Base-by-base conservation (phyloP, 2,888 invertebrate genomes). In the Cerastoderma edule region DNA sequence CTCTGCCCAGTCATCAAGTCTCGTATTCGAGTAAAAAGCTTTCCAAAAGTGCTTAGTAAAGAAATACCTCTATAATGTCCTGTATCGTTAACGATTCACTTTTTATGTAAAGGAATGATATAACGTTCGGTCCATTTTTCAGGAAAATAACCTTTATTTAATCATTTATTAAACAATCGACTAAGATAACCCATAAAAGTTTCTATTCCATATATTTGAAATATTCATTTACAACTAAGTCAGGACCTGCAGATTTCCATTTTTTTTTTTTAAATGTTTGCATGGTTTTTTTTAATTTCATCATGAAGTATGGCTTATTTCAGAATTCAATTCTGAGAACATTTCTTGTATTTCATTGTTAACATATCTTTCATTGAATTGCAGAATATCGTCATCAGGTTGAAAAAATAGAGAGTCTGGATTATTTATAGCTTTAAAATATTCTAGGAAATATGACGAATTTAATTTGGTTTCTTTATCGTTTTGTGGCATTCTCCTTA, bases 161-260 rank as follows among this genome's bases (percentile, higher is more conserved):
- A 56, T 24, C 27, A 33, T 27, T 8, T 56, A 56, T 39, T 67
- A 28, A 67, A 54, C 35, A 67, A 39, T 3, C 2, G 19, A 22
- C 44, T 54, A 39, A 67, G 24, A 27, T 56, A 67, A 32, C 2
- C 10, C 10, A 39, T 13, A 30, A 30, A 50, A 28, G 22, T 3
- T 22, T 67, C 67, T 30, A 33, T 32, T 35, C 67, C 67, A n/a
- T n/a, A 50, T 67, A 16, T 53, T 32, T 46, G 16, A 65, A 65
- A 53, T 54, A 50, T 50, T 35, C 67, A 35, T 67, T 67, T 54
- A 67, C 35, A 53, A 54, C 13, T 35, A 53, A n/a, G n/a, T 67
- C 67, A 13, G 33, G 54, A 2, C 67, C 67, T 0, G 35, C 27
- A 16, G 30, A 33, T n/a, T 30, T 65, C 8, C 46, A 19, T n/a